phyloP scores from a whole-genome alignment of 1,140 invertebrate genomes.

The Drosophila punjabiensis region DNA sequence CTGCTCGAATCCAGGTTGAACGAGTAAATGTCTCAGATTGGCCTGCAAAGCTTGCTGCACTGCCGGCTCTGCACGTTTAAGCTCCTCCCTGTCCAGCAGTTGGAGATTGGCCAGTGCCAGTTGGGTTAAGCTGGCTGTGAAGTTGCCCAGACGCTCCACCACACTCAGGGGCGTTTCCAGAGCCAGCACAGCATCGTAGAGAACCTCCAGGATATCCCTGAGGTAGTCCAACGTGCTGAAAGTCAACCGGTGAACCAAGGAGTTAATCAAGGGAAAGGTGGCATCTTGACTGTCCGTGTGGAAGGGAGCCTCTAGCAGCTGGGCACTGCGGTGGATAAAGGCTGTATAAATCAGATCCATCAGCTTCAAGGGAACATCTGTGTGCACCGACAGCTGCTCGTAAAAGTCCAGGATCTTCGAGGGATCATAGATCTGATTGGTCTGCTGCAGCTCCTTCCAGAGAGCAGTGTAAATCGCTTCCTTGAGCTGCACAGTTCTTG shows the following conservation, averaged over 20 bases:
- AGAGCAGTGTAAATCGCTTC: constrained; percentile 63
- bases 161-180: constrained; percentile 57
- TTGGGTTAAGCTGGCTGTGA: constrained; percentile 48
- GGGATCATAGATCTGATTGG: constrained; percentile 63
- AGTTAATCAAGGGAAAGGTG: constrained; percentile 50
- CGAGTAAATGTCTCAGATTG: constrained; percentile 51
- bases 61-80: constrained; percentile 13
- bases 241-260: constrained; percentile 47
- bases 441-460: constrained; percentile 70
- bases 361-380: constrained; percentile 39
- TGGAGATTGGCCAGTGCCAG: constrained; percentile 61
- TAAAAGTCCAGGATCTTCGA: constrained; percentile 55
- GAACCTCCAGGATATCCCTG: constrained; percentile 52
- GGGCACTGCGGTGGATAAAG: constrained; percentile 56
- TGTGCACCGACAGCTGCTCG: constrained; percentile 20
- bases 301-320: constrained; percentile 63
- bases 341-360: constrained; percentile 23
- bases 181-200: constrained; percentile 54
- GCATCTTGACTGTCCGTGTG: constrained; percentile 49
- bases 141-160: constrained; percentile 56
- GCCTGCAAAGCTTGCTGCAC: constrained; percentile 24
- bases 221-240: constrained; percentile 62
- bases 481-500: constrained; percentile 55
- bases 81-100: constrained; percentile 37
- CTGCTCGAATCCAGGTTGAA: constrained; percentile 37